phyloP scores from a whole-genome alignment of 2,888 invertebrate genomes.

The Euspilapteryx auroguttella region DNA sequence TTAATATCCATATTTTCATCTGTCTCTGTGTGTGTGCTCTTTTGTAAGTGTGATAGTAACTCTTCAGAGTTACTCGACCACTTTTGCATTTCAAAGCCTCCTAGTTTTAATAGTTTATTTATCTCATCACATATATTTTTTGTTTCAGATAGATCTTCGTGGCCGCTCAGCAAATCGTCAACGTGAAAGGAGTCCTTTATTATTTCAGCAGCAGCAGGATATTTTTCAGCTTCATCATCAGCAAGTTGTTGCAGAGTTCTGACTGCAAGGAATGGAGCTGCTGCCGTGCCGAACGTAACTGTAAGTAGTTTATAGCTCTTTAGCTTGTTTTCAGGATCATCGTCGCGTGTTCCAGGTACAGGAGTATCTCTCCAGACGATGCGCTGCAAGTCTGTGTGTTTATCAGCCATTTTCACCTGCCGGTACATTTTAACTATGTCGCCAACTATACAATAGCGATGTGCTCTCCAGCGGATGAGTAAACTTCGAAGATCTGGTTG shows the following conservation, averaged over 20 bases:
- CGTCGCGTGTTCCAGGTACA: too few relatives aligned
- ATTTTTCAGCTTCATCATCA: conserved; percentile 7
- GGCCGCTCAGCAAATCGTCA: conserved; percentile 10
- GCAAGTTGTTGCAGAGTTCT: conserved; percentile 10
- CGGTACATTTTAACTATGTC: conserved; percentile 15
- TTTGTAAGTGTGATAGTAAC: conserved; percentile 6
- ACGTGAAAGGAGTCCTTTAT: conserved; percentile 7
- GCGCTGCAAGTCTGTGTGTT: conserved; percentile 10
- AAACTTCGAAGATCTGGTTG: conserved; percentile 11
- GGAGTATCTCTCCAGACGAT: conserved; percentile 13
- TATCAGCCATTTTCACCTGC: conserved; percentile 9
- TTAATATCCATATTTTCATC: conserved; percentile 6
- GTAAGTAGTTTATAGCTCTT: conserved; percentile 8
- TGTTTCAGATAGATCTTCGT: conserved; percentile 7
- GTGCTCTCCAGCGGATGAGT: conserved; percentile 8
- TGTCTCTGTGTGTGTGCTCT: too few relatives aligned
- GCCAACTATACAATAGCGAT: conserved; percentile 9
- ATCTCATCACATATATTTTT: conserved; percentile 9
- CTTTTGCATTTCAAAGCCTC: conserved; percentile 14
- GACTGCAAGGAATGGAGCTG: conserved; percentile 11
- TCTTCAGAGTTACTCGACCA: conserved; percentile 10
- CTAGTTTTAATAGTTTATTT: conserved; percentile 9
- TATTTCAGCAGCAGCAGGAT: conserved; percentile 4
- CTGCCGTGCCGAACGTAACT: conserved; percentile 10
- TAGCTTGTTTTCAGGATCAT: conserved; percentile 5